Conservation (phyloP, 2,888 invertebrate species). For the Panopea generosa region DNA sequence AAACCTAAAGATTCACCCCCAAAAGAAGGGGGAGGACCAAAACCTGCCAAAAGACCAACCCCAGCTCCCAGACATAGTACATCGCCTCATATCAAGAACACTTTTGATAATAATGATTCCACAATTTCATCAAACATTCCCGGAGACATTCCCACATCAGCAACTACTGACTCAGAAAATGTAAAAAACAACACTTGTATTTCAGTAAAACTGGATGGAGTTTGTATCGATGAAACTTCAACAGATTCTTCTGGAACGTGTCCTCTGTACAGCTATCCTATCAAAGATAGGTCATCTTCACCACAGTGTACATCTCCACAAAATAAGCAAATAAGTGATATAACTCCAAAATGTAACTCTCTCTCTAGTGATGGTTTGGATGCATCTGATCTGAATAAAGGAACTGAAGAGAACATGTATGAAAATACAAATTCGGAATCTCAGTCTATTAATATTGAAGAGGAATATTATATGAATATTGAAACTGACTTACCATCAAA, state of each 20-base stretch:
- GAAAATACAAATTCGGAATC: too few relatives aligned
- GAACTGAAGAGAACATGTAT: not conserved
- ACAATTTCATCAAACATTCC: not conserved
- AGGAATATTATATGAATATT: too few relatives aligned
- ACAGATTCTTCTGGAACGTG: constrained; percentile 37
- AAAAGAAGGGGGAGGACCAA: constrained; percentile 15
- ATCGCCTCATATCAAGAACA: constrained; percentile 11
- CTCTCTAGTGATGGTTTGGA: too few relatives aligned
- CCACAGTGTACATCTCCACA: constrained; percentile 9
- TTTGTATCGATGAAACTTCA: constrained; percentile 36
- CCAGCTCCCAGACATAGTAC: constrained; percentile 26
- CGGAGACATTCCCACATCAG: not conserved
- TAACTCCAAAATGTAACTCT: too few relatives aligned
- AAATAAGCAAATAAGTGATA: constrained; percentile 7
- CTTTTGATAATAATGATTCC: not conserved
- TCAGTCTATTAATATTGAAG: too few relatives aligned
- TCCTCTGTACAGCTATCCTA: constrained; percentile 27
- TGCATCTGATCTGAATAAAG: not conserved
- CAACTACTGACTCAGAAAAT: not conserved
- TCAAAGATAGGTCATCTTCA: not conserved
- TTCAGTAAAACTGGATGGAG: constrained; percentile 29
- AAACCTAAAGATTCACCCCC: constrained; percentile 18
- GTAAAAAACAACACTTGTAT: not conserved
- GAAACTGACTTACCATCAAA: not conserved
- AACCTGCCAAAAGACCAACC: constrained; percentile 29